A percentile compares a stretch with the other conserved stretches of the same genome.
phyloP scores from a whole-genome alignment of 2,888 invertebrate species.

The Toxonevra muliebris region DNA sequence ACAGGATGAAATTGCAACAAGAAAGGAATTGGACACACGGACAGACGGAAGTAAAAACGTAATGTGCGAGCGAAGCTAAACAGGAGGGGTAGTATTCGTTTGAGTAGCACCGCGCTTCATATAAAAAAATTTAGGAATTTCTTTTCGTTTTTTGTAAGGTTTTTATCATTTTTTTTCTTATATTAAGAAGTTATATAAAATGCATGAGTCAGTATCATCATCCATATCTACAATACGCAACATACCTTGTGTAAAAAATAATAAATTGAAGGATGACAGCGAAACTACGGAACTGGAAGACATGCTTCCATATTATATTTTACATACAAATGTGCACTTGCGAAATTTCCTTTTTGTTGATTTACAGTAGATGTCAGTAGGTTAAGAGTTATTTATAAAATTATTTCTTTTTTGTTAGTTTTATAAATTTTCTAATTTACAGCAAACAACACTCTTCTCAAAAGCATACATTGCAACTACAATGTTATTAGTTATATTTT shows the following conservation, averaged over 20 bases:
- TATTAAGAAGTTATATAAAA: conserved; percentile 25
- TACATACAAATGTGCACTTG: conserved; percentile 33
- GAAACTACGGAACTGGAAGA: conserved; percentile 65
- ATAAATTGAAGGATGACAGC: conserved; percentile 65
- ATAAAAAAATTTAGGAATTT: not conserved
- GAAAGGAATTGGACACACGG: not conserved
- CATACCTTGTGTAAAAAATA: conserved; percentile 66
- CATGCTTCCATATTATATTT: conserved; percentile 64
- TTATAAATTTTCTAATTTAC: too few species aligned
- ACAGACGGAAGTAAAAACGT: conserved; percentile 7
- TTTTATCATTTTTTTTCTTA: not conserved
- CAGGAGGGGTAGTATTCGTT: too few species aligned
- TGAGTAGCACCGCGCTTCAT: too few species aligned
- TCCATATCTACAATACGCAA: conserved; percentile 18
- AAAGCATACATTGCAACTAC: too few species aligned
- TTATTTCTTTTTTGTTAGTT: too few species aligned
- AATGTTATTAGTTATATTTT: too few species aligned
- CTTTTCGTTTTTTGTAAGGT: conserved; percentile 3
- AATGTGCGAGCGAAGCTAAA: not conserved
- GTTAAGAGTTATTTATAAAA: too few species aligned
- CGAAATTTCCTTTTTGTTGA: not conserved
- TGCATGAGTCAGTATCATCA: conserved; percentile 22
- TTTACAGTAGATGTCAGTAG: too few species aligned
- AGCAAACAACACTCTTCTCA: too few species aligned
- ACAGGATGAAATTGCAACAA: conserved; percentile 19